A percentile compares a stretch with the other conserved stretches of the same genome.
Conservation (phyloP, 2,888 invertebrate species). For the Bombylius discolor region DNA sequence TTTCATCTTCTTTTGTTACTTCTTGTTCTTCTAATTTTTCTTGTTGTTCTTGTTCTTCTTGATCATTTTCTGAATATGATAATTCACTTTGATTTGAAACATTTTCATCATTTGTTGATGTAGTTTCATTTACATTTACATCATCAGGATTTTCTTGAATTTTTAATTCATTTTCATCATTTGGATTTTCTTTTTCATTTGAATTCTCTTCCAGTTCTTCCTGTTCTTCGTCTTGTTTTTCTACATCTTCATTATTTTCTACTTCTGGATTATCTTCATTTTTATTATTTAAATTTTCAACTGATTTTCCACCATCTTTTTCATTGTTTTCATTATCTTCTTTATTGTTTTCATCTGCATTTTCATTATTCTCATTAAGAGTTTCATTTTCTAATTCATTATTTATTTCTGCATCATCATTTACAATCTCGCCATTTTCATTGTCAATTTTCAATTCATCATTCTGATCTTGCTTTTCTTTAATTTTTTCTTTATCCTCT, state of each 20-base stretch:
- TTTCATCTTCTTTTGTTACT: too few species aligned
- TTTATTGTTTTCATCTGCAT: conserved; percentile 7
- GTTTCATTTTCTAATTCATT: conserved; percentile 2
- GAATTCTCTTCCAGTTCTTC: conserved; percentile 2
- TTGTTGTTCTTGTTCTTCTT: too few species aligned
- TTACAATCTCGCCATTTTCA: conserved; percentile 1
- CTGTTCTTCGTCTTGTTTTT: conserved; percentile 3
- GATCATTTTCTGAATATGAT: too few species aligned
- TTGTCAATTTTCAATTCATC: not conserved
- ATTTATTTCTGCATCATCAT: conserved; percentile 1
- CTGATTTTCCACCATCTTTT: conserved; percentile 9
- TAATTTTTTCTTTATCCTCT: conserved; percentile 11
- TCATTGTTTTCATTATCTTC: conserved; percentile 9
- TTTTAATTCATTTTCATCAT: conserved; percentile 10
- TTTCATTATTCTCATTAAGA: conserved; percentile 9
- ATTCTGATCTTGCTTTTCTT: conserved; percentile 4
- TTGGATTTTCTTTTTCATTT: conserved; percentile 11
- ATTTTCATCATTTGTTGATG: too few species aligned
- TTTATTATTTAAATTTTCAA: conserved; percentile 4
- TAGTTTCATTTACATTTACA: too few species aligned
- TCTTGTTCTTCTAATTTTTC: too few species aligned
- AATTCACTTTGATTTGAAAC: too few species aligned
- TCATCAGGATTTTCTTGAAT: too few species aligned
- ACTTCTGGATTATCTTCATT: conserved; percentile 3
- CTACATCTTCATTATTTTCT: conserved; percentile 1